These are phyloP conservation scores for Sympetrum striolatum DNA, from an alignment of 2,888 invertebrate genomes.

Conservation along the genomic window DNA sequence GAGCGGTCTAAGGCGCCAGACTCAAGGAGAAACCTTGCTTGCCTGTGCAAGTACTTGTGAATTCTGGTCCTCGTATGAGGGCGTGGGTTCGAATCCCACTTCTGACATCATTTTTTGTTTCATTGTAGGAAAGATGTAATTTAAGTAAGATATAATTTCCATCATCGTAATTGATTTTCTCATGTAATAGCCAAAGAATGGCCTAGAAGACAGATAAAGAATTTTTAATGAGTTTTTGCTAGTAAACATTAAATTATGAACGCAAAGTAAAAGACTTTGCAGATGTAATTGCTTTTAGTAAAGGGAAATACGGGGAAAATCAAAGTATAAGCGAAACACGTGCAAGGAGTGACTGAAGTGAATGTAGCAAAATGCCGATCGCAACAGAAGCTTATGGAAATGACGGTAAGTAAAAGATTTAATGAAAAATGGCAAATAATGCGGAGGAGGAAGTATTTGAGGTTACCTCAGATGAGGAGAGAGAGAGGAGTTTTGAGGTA, in stretches of 20 bases:
- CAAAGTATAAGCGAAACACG: no score
- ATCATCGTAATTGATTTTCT: neutral
- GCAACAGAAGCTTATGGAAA: neutral
- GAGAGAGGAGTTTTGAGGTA: neutral
- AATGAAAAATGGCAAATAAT: neutral
- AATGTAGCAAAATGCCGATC: no score
- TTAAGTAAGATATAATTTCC: neutral
- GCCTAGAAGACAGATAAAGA: no score
- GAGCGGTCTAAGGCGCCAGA: slow-evolving; percentile 25
- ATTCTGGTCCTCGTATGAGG: slow-evolving; percentile 14
- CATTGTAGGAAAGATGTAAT: no score
- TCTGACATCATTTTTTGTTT: neutral
- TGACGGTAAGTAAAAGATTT: neutral
- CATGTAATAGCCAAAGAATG: no score
- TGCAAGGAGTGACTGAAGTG: neutral
- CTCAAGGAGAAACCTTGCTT: neutral
- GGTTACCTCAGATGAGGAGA: neutral
- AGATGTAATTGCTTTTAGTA: no score
- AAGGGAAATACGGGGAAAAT: neutral
- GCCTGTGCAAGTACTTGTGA: neutral
- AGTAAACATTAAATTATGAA: no score
- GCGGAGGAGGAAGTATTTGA: neutral
- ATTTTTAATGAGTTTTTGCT: no score
- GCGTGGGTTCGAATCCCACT: slow-evolving; percentile 24
- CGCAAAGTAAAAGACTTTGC: no score